phyloP scores from a whole-genome alignment of 2,888 invertebrate species.

The Teleiodes luculella region DNA sequence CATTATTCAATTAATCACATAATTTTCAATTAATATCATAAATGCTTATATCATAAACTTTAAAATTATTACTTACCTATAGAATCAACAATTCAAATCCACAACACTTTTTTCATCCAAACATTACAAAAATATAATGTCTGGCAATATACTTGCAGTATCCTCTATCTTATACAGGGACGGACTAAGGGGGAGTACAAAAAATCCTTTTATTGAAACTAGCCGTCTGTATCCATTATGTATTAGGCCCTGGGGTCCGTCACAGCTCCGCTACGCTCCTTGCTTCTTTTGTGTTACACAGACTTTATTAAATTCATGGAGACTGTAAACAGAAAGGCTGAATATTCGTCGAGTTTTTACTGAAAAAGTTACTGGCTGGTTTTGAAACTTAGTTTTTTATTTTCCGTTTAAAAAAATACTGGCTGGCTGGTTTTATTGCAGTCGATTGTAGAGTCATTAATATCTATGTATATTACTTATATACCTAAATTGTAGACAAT shows the following conservation, averaged over 20 bases:
- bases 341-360: not conserved
- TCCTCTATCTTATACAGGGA: constrained; percentile 29
- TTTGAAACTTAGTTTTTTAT: no score
- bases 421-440: no score
- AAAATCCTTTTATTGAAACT: constrained; percentile 77
- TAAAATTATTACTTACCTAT: no score
- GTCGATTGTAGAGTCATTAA: no score
- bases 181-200: constrained; percentile 44
- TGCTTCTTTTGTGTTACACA: not conserved
- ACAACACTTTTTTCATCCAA: no score
- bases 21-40: not conserved
- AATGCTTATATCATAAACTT: not conserved
- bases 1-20: not conserved
- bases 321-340: not conserved
- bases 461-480: no score
- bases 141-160: not conserved
- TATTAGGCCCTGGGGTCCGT: constrained; percentile 50
- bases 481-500: no score
- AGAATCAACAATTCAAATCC: no score
- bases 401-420: no score
- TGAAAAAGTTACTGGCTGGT: not conserved
- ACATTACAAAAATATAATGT: no score
- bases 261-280: constrained; percentile 1
- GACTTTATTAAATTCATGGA: constrained; percentile 6
- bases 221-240: constrained; percentile 72